A percentile compares a stretch with the other conserved stretches of the same genome.
phyloP scores from a whole-genome alignment of 2,888 invertebrate genomes.

The Nezara viridula region DNA sequence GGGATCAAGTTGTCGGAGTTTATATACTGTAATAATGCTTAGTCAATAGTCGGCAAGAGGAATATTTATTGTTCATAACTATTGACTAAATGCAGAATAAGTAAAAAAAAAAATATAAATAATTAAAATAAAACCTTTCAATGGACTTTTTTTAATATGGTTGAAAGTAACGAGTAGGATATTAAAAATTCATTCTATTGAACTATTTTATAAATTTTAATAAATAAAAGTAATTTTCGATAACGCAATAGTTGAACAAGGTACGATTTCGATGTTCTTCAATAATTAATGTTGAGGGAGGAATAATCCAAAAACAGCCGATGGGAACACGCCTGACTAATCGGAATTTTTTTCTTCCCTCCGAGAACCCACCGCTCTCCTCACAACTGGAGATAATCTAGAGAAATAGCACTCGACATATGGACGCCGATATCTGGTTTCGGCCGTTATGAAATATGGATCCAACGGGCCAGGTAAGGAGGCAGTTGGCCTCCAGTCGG shows the following conservation, averaged over 20 bases:
- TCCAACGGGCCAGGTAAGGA: constrained; percentile 22
- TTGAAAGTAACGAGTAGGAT: too few relatives aligned
- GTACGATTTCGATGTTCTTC: background rate
- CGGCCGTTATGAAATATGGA: constrained; percentile 43
- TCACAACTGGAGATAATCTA: constrained; percentile 18
- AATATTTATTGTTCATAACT: too few relatives aligned
- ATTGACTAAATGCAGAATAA: too few relatives aligned
- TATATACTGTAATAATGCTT: too few relatives aligned
- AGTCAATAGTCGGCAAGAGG: too few relatives aligned
- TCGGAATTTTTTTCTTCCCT: background rate
- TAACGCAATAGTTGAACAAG: background rate
- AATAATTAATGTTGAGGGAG: background rate
- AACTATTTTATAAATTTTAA: too few relatives aligned
- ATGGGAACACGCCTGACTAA: background rate
- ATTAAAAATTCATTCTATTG: too few relatives aligned
- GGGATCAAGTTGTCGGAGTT: too few relatives aligned
- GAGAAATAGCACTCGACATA: constrained; percentile 28
- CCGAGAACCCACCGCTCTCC: background rate
- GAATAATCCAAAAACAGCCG: background rate
- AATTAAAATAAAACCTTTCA: too few relatives aligned
- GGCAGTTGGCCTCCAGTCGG: constrained; percentile 47
- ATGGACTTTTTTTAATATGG: too few relatives aligned
- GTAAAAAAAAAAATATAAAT: too few relatives aligned
- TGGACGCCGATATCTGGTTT: constrained; percentile 30
- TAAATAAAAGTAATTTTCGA: background rate